These are phyloP conservation scores for Lepus townsendii DNA, from an alignment of 2,797 vertebrate species.

Conservation along the genomic window DNA sequence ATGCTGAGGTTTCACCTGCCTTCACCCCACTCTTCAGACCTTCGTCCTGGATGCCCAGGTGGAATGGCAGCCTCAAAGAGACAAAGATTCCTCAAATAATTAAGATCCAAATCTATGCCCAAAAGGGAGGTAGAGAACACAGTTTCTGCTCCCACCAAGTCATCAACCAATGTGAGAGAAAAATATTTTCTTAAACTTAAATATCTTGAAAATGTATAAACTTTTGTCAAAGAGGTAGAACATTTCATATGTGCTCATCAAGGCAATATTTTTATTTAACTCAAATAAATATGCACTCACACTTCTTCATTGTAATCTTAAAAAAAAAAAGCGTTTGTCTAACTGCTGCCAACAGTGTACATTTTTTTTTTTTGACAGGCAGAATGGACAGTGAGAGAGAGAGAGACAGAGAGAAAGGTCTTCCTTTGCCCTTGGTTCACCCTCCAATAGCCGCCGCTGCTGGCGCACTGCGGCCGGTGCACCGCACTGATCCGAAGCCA, in stretches of 20 bases:
- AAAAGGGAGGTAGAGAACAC: neutral
- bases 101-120: neutral
- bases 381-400: no score
- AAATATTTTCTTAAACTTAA: constrained; percentile 13
- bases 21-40: neutral
- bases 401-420: no score
- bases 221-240: neutral
- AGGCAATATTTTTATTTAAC: constrained; percentile 43
- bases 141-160: neutral
- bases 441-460: no score
- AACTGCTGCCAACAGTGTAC: neutral
- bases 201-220: constrained; percentile 46
- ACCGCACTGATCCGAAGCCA: no score
- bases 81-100: constrained; percentile 13
- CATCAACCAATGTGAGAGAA: neutral
- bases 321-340: constrained; percentile 37
- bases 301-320: constrained; percentile 1
- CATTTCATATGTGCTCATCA: neutral
- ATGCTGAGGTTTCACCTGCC: neutral
- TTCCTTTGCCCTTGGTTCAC: no score
- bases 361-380: neutral
- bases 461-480: no score
- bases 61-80: neutral
- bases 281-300: constrained; percentile 10
- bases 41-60: neutral